These are phyloP conservation scores for Conomelus anceps DNA, from an alignment of 2,888 invertebrate species.

Conservation along the genomic window DNA sequence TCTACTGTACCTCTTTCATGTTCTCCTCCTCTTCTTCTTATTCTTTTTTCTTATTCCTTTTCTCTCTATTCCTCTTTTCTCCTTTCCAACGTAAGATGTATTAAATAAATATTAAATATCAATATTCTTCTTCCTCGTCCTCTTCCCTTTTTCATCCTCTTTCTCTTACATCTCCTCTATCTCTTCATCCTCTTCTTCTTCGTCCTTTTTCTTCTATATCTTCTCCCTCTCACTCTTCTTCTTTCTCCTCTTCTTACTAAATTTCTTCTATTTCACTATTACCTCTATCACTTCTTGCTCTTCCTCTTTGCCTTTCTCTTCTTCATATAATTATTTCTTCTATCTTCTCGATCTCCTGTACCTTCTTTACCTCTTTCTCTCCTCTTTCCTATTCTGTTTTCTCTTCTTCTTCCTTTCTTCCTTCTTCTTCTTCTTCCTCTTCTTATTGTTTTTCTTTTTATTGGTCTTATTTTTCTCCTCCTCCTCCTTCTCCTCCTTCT, in stretches of 20 bases:
- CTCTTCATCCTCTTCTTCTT: background rate
- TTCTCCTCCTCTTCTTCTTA: too few relatives aligned
- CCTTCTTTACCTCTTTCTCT: background rate
- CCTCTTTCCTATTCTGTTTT: background rate
- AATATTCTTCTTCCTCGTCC: too few relatives aligned
- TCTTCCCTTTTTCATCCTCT: too few relatives aligned
- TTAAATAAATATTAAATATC: too few relatives aligned
- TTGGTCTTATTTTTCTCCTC: background rate
- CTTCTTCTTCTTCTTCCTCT: background rate
- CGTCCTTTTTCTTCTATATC: background rate
- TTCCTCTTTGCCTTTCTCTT: background rate
- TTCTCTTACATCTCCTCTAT: background rate
- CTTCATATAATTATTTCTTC: background rate
- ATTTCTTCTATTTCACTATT: background rate
- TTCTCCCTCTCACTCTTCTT: background rate
- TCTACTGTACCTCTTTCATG: too few relatives aligned
- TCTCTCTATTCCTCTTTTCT: too few relatives aligned
- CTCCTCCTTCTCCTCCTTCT: background rate
- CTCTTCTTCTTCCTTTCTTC: background rate
- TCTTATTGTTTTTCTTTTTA: background rate
- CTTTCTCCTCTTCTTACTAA: background rate
- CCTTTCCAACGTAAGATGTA: too few relatives aligned
- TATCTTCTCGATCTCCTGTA: background rate
- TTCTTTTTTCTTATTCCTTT: too few relatives aligned
- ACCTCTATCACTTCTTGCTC: background rate